These are phyloP conservation scores for Potamarius usumacintae DNA, from an alignment of 2,113 vertebrate genomes.

Conservation along the genomic window DNA sequence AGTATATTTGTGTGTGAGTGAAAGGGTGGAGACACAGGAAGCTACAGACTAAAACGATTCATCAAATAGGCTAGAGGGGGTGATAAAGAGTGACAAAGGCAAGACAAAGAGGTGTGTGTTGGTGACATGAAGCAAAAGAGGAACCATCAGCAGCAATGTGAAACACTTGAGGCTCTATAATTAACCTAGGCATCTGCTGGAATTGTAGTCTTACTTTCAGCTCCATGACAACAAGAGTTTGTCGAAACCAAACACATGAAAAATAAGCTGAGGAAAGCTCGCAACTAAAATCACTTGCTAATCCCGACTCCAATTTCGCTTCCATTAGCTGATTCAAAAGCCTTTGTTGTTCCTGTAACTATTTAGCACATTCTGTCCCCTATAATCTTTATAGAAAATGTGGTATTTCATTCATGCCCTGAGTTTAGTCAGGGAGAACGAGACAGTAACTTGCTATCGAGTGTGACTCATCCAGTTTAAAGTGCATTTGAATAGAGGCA, in stretches of 20 bases:
- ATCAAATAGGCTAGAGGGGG: slow-evolving; percentile 13
- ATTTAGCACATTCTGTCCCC: slow-evolving; percentile 5
- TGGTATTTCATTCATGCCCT: not conserved
- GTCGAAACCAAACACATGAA: not conserved
- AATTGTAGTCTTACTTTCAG: slow-evolving; percentile 26
- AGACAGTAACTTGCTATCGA: not conserved
- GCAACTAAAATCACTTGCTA: not conserved
- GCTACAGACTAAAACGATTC: slow-evolving; percentile 5
- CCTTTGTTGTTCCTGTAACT: not conserved
- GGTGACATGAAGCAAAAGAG: slow-evolving; percentile 22
- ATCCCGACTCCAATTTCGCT: not conserved
- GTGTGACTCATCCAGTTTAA: slow-evolving; percentile 30
- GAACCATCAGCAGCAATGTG: slow-evolving; percentile 19
- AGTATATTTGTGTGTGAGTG: slow-evolving; percentile 15
- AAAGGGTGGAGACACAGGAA: not conserved
- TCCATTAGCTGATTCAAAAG: not conserved
- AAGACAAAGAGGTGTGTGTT: slow-evolving; percentile 34
- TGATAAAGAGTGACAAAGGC: slow-evolving; percentile 27
- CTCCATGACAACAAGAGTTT: slow-evolving; percentile 22
- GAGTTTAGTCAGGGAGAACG: not conserved
- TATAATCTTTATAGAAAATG: slow-evolving; percentile 1
- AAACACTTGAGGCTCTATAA: slow-evolving; percentile 44
- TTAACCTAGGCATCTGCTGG: slow-evolving; percentile 40
- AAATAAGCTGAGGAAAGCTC: not conserved
- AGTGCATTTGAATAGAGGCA: slow-evolving; percentile 25